These are phyloP conservation scores for Caenorhabditis sp. DNA, from an alignment of 2,888 invertebrate genomes.

Conservation along the genomic window DNA sequence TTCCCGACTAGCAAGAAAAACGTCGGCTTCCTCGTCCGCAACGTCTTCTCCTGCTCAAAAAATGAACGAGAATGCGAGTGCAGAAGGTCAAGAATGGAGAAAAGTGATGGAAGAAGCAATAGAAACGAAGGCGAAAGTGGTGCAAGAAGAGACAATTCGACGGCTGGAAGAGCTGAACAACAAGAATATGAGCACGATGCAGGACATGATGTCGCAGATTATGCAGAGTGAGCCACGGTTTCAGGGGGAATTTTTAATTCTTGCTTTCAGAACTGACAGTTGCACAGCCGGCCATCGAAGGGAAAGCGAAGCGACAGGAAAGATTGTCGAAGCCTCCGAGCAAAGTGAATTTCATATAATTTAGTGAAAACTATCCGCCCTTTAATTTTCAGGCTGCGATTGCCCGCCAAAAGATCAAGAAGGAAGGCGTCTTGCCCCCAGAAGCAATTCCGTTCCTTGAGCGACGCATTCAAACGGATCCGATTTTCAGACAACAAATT, in stretches of 20 bases:
- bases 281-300: conserved; percentile 1
- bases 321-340: conserved; percentile 19
- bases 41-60: neutral
- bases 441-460: conserved; percentile 46
- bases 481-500: conserved; percentile 52
- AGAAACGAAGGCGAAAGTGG: conserved; percentile 13
- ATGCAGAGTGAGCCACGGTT: conserved; percentile 17
- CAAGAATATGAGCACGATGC: conserved; percentile 30
- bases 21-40: neutral
- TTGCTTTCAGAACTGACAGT: conserved; percentile 17
- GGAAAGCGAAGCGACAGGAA: neutral
- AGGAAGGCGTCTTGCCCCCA: conserved; percentile 30
- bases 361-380: too few species aligned
- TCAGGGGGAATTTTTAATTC: neutral
- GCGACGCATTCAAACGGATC: conserved; percentile 35
- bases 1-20: conserved; percentile 38
- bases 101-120: conserved; percentile 34
- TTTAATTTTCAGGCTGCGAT: conserved; percentile 4
- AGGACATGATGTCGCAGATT: conserved; percentile 48
- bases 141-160: conserved; percentile 31
- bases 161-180: conserved; percentile 33
- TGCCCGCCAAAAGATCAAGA: conserved; percentile 29
- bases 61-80: too few species aligned
- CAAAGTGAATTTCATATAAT: conserved; percentile 4
- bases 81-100: conserved; percentile 18